Base-by-base conservation (phyloP, 2,888 invertebrate genomes). In the Autographa gamma region DNA sequence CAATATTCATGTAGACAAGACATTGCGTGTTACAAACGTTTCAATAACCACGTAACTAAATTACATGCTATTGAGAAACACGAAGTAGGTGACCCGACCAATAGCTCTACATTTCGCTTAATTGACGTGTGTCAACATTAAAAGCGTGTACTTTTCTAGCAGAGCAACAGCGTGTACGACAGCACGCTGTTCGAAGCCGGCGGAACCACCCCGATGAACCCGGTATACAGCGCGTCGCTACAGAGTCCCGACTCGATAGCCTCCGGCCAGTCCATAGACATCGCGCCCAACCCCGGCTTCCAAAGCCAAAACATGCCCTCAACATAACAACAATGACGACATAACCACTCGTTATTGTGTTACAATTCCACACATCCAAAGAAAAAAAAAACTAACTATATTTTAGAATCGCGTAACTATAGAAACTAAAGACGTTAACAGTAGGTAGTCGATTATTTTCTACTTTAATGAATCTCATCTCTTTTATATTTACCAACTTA, bases 201-300 rank as follows among this genome's bases (percentile, higher is more conserved):
- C 68, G 96, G 96, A 77, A 93, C 96, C 7, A 97, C 97, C 1
- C 97, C 97, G 1, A 96, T 96, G 93, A 97, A 97, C 86, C 97
- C 97, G 0, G 94, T 96, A 48, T 97, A 97, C 90, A 97, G 97
- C 82, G 97, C 97, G 18, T 97, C 97, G 0, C 94, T 97, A 13
- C 97, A 97, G 88, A 97, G 97, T 87, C 97, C 97, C 38, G 97
- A 97, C 91, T 97, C 97, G 69, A 96, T 97, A 90, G 97, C 97
- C 43, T 96, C 96, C 3, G 93, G 91, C 0, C 96, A 95, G 69
- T 96, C 96, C 32, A 86, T 94, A 74, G 96, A 96, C 63, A 89
- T 92, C 54, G 87, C 89, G 2, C 88, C 90, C 38, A 78, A 63
- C 67, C 67, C 81, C 14, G 86, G 91, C 64, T 89, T 90, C 74